These are phyloP conservation scores for Mirza zaza DNA, from an alignment of 2,113 vertebrate species.

Conservation along the genomic window DNA sequence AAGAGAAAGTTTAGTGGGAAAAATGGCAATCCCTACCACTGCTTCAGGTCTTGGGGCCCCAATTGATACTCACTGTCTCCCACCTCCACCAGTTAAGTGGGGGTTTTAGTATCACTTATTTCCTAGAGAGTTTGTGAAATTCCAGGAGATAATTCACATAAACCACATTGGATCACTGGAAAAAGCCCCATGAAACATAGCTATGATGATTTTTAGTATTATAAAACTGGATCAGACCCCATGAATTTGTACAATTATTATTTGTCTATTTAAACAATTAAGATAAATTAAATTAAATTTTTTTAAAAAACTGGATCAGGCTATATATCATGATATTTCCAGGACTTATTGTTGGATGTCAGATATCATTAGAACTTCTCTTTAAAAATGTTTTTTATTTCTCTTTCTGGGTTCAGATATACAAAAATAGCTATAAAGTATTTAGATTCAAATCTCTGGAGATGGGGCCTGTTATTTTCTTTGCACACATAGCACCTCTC, in stretches of 20 bases:
- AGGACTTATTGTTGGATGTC: background rate
- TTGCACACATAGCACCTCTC: background rate
- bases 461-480: background rate
- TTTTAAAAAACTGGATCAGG: background rate
- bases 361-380: background rate
- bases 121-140: background rate
- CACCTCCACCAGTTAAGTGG: background rate
- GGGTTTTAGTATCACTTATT: background rate
- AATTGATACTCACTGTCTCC: background rate
- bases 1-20: background rate
- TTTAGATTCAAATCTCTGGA: slow-evolving; percentile 10
- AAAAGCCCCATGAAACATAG: background rate
- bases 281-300: no score
- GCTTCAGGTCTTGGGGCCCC: background rate
- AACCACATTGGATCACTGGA: background rate
- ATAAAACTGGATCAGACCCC: background rate
- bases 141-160: background rate
- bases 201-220: background rate
- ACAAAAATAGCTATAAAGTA: background rate
- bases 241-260: no score
- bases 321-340: background rate
- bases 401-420: background rate
- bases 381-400: background rate
- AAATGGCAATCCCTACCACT: background rate
- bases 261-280: no score